These are phyloP conservation scores for Amphiduros pacificus DNA, from an alignment of 2,888 invertebrate genomes.

Conservation along the genomic window DNA sequence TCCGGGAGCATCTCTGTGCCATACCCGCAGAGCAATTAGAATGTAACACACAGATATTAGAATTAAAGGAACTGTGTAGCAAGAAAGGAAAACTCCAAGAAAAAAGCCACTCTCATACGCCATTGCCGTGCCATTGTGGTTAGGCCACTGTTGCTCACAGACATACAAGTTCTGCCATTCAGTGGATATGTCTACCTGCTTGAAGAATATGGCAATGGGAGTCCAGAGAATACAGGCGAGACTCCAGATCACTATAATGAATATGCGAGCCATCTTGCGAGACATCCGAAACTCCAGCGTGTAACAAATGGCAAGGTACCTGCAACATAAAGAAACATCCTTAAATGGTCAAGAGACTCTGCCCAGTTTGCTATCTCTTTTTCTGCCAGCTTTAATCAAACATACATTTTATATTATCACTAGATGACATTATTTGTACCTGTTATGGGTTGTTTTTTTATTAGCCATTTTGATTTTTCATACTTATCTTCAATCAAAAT, in stretches of 20 bases:
- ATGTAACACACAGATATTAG: constrained; percentile 90
- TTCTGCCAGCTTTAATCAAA: no score
- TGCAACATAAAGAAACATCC: constrained; percentile 57
- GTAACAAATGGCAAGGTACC: constrained; percentile 93
- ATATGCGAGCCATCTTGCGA: constrained; percentile 80
- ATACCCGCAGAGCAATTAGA: constrained; percentile 88
- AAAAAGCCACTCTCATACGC: constrained; percentile 80
- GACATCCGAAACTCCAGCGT: constrained; percentile 89
- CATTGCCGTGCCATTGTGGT: not conserved
- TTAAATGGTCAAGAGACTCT: no score
- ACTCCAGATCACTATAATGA: constrained; percentile 89
- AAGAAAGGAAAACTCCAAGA: constrained; percentile 84
- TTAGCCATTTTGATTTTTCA: no score
- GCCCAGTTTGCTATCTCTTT: no score
- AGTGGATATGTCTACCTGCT: constrained; percentile 51
- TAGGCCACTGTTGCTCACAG: constrained; percentile 63
- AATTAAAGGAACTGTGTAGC: constrained; percentile 88
- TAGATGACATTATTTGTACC: no score
- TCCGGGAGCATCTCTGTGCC: constrained; percentile 84
- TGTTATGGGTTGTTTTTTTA: no score
- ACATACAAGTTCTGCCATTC: constrained; percentile 25
- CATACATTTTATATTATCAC: no score
- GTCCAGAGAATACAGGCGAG: constrained; percentile 81
- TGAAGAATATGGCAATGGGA: constrained; percentile 90
- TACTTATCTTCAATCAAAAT: no score